These are phyloP conservation scores for Paraescarpia echinospica DNA, from an alignment of 1,140 invertebrate species.

Conservation along the genomic window DNA sequence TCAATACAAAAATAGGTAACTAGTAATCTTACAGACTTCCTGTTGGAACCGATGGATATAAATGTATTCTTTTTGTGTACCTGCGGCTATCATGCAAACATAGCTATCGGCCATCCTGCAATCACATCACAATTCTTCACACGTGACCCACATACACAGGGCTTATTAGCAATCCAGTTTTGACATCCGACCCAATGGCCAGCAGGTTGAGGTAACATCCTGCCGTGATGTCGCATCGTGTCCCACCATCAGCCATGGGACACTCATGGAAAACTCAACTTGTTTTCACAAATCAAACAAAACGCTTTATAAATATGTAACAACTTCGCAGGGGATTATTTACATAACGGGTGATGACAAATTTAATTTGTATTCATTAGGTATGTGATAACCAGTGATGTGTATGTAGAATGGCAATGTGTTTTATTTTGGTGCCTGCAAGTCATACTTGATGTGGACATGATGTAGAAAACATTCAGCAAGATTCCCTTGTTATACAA, in stretches of 20 bases:
- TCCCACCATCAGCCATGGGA: not conserved
- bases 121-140: not conserved
- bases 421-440: not conserved
- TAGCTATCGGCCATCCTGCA: not conserved
- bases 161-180: not conserved
- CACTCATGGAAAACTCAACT: not conserved
- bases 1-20: too few relatives aligned
- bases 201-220: not conserved
- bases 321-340: not conserved
- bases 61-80: not conserved
- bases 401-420: not conserved
- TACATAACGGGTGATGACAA: not conserved
- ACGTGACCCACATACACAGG: not conserved
- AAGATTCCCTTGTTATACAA: not conserved
- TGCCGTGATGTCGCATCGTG: not conserved
- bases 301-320: not conserved
- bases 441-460: not conserved
- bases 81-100: not conserved
- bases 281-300: not conserved
- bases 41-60: not conserved
- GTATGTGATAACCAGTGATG: not conserved
- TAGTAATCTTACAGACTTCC: not conserved
- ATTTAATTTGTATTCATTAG: not conserved
- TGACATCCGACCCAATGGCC: not conserved
- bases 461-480: not conserved